A percentile compares a stretch with the other conserved stretches of the same genome.
Evolutionary conservation across 2,888 invertebrate species (phyloP).

Genomic region (Chymomyza procnemis): DNA sequence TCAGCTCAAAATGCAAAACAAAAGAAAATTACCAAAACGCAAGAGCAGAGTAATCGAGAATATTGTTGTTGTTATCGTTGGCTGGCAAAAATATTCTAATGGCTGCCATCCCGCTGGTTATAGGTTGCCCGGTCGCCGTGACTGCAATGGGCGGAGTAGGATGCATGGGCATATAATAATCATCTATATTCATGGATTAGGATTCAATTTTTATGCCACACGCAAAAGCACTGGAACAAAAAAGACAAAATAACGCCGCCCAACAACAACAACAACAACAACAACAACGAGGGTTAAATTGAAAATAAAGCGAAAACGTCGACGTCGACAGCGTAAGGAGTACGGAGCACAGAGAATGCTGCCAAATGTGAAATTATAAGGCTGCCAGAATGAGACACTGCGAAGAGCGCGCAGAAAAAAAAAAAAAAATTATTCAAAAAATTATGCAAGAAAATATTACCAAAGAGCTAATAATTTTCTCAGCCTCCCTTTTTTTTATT

Average conservation of each 20-base stretch:
- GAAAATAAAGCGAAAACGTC: conserved; percentile 57
- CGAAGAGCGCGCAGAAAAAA: conserved; percentile 9
- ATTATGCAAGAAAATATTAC: conserved; percentile 76
- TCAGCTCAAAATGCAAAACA: conserved; percentile 66
- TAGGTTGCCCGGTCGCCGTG: not conserved
- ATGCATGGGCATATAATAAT: conserved; percentile 74
- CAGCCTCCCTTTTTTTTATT: conserved; percentile 13
- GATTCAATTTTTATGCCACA: conserved; percentile 78
- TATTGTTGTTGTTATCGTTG: conserved; percentile 1
- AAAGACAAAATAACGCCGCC: conserved; percentile 20
- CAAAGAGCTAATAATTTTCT: conserved; percentile 77
- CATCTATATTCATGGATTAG: conserved; percentile 79
- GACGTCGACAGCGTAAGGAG: conserved; percentile 5
- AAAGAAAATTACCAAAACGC: conserved; percentile 56
- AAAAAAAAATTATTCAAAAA: conserved; percentile 62
- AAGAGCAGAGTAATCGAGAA: not conserved
- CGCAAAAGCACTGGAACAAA: conserved; percentile 48
- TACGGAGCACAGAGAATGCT: conserved; percentile 27
- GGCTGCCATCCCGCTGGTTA: conserved; percentile 64
- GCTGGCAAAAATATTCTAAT: conserved; percentile 56
- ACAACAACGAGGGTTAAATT: conserved; percentile 69
- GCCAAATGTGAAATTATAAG: conserved; percentile 44
- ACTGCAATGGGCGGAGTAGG: conserved; percentile 16
- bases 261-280: conserved; percentile 48
- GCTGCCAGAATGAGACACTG: conserved; percentile 25